Percentiles rank a stretch among this genome's conserved stretches.
Conservation (phyloP, 2,888 invertebrate species). For the Rhogogaster chlorosoma region DNA sequence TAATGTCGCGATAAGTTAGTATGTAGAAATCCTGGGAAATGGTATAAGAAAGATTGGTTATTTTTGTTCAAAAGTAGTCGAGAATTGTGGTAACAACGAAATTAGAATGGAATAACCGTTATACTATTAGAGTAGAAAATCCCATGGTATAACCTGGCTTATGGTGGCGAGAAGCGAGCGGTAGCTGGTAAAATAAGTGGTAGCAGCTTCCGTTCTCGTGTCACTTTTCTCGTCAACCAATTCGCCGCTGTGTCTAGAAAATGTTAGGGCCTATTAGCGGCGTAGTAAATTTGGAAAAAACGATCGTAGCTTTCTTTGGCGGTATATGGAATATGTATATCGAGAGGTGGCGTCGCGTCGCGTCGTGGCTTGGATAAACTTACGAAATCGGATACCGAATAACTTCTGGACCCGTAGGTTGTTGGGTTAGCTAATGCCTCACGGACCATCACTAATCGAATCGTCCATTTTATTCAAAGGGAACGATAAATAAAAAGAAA, state of each 20-base stretch:
- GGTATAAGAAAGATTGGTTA: background rate
- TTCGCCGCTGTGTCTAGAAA: conserved; percentile 15
- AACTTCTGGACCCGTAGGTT: conserved; percentile 10
- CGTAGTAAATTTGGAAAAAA: conserved; percentile 38
- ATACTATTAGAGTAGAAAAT: background rate
- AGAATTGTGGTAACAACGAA: background rate
- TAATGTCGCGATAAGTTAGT: background rate
- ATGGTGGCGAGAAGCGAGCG: background rate
- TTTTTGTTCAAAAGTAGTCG: background rate
- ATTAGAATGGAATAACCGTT: conserved; percentile 20
- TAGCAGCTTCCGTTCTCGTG: conserved; percentile 44
- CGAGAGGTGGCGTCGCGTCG: background rate
- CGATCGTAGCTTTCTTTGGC: conserved; percentile 31
- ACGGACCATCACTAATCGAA: conserved; percentile 46
- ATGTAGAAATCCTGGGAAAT: background rate
- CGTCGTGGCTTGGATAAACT: background rate
- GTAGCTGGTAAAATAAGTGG: conserved; percentile 37
- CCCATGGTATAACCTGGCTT: background rate
- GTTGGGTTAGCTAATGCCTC: conserved; percentile 46
- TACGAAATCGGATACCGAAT: conserved; percentile 38
- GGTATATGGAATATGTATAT: conserved; percentile 28
- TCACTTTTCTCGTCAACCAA: conserved; percentile 43
- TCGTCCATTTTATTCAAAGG: conserved; percentile 42
- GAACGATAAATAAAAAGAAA: conserved; percentile 42
- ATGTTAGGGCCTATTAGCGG: conserved; percentile 33